Conservation (phyloP, 2,797 vertebrate genomes). For the Aulostomus chinensis region DNA sequence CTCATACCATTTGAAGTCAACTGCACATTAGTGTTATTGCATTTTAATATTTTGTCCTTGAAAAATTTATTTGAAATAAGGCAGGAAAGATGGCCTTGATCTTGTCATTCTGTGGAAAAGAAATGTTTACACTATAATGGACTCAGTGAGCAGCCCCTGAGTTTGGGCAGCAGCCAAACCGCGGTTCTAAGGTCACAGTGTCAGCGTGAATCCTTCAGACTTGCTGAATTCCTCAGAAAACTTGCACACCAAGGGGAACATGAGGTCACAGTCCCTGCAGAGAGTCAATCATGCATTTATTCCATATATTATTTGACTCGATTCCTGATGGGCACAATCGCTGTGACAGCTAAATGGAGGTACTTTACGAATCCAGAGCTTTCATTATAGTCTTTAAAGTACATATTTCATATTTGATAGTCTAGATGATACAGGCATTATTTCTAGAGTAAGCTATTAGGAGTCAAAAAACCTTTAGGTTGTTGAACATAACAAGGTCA, state of each 20-base stretch:
- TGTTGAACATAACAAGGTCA: background rate
- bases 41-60: background rate
- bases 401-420: slow-evolving; percentile 7
- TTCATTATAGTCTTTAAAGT: background rate
- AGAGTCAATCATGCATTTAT: slow-evolving; percentile 12
- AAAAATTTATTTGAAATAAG: too few relatives aligned
- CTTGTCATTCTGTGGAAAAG: too few relatives aligned
- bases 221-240: background rate
- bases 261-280: background rate
- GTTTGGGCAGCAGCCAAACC: slow-evolving; percentile 20
- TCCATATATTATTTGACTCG: background rate
- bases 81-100: too few relatives aligned
- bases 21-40: background rate
- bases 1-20: background rate
- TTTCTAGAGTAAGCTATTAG: background rate
- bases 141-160: background rate
- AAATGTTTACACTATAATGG: slow-evolving; percentile 12
- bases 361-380: background rate
- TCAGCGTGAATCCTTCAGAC: slow-evolving; percentile 6
- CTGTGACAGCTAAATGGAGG: slow-evolving; percentile 1
- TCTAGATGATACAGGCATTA: background rate
- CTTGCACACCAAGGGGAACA: background rate
- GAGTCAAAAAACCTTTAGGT: background rate
- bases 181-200: slow-evolving; percentile 9
- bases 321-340: background rate